phyloP scores from a whole-genome alignment of 2,888 invertebrate genomes.

The Nasonia oneida region DNA sequence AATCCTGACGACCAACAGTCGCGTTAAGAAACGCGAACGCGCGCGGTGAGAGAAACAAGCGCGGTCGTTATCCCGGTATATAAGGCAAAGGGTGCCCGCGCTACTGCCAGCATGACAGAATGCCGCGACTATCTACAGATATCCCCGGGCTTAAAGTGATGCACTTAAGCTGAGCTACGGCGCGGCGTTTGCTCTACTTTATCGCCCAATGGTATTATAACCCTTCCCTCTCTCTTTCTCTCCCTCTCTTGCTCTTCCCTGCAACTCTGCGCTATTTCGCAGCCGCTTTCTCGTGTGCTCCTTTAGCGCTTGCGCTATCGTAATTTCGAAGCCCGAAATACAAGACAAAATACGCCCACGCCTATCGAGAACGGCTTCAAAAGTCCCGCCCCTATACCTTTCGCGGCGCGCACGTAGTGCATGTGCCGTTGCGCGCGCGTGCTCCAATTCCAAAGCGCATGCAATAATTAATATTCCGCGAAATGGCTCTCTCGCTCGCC shows the following conservation, averaged over 20 bases:
- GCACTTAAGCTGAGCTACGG: slow-evolving; percentile 71
- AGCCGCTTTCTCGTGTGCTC: not conserved
- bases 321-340: slow-evolving; percentile 33
- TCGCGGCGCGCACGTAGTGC: not conserved
- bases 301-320: slow-evolving; percentile 13
- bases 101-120: slow-evolving; percentile 60
- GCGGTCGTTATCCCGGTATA: not conserved
- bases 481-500: not conserved
- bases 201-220: not conserved
- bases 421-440: not conserved
- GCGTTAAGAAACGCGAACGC: not conserved
- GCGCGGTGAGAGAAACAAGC: not conserved
- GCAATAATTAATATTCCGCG: slow-evolving; percentile 35
- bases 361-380: not conserved
- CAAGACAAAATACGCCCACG: slow-evolving; percentile 8
- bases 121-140: slow-evolving; percentile 66
- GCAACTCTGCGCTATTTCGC: not conserved
- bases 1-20: not conserved
- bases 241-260: not conserved
- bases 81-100: slow-evolving; percentile 15
- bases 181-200: slow-evolving; percentile 19
- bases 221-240: not conserved
- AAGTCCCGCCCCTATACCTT: slow-evolving; percentile 16
- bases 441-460: slow-evolving; percentile 16
- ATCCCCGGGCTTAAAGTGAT: slow-evolving; percentile 71